phyloP scores from a whole-genome alignment of 1,140 invertebrate genomes.

The Platorchestia sp. region DNA sequence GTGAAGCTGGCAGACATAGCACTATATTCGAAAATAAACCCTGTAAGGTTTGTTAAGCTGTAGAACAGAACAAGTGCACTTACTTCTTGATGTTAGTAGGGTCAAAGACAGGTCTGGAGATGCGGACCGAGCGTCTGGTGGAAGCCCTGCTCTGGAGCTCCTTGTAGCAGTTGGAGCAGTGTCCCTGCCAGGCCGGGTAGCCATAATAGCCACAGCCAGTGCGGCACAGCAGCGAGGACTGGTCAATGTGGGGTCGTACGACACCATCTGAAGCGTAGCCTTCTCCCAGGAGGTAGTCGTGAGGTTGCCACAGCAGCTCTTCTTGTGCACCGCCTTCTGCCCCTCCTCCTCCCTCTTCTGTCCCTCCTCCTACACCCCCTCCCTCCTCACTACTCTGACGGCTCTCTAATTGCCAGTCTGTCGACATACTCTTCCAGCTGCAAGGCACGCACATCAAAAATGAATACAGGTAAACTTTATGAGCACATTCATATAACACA shows the following conservation, averaged over 20 bases:
- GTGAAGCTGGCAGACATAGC: too few relatives aligned
- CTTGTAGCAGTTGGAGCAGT: conserved; percentile 91
- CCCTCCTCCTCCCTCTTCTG: neutral
- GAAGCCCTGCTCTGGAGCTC: conserved; percentile 69
- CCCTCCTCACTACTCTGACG: neutral
- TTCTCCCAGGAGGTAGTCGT: neutral
- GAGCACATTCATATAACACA: neutral
- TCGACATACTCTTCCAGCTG: neutral
- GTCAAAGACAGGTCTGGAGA: conserved; percentile 59
- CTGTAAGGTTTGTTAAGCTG: too few relatives aligned
- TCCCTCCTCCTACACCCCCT: neutral
- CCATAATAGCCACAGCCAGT: conserved; percentile 97
- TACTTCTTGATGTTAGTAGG: conserved; percentile 60
- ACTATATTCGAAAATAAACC: too few relatives aligned
- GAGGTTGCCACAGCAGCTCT: neutral
- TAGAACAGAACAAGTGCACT: too few relatives aligned
- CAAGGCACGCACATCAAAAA: neutral
- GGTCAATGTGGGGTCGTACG: conserved; percentile 82
- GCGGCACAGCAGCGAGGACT: conserved; percentile 91
- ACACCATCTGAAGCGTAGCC: conserved; percentile 69
- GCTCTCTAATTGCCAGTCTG: neutral
- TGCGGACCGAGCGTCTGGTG: conserved; percentile 60
- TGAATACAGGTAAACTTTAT: neutral
- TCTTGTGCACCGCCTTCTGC: neutral
- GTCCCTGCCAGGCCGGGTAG: conserved; percentile 96